These are phyloP conservation scores for Cryptotermes secundus DNA, from an alignment of 1,140 invertebrate species.

Conservation along the genomic window DNA sequence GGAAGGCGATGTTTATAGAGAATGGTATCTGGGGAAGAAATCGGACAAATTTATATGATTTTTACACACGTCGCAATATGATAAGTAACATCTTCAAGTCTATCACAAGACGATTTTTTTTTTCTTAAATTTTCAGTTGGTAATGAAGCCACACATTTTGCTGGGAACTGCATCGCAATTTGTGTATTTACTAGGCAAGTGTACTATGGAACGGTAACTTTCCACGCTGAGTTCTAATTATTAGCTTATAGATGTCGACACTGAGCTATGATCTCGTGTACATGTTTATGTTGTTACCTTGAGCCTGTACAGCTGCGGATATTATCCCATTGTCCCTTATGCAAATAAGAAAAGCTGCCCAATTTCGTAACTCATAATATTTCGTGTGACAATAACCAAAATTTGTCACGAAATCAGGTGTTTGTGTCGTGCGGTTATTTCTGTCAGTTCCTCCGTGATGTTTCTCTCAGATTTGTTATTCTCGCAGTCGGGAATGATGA, in stretches of 20 bases:
- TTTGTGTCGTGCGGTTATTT: no score
- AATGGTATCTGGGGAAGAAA: not conserved
- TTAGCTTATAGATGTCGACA: not conserved
- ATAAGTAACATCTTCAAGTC: not conserved
- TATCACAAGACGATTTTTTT: not conserved
- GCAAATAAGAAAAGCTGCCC: no score
- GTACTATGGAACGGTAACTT: not conserved
- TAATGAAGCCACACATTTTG: not conserved
- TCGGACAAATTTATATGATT: not conserved
- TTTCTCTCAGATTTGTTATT: slow-evolving; percentile 25
- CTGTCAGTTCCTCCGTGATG: no score
- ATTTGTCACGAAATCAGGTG: no score
- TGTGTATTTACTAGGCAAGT: not conserved
- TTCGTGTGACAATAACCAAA: no score
- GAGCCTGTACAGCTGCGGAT: no score
- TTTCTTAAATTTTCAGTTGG: not conserved
- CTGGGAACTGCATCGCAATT: not conserved
- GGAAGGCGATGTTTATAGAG: not conserved
- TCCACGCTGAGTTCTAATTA: not conserved
- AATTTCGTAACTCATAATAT: no score
- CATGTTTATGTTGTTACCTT: no score
- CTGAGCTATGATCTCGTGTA: not conserved
- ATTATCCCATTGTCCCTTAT: no score
- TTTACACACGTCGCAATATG: not conserved
- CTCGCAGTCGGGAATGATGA: slow-evolving; percentile 11